Evolutionary conservation across 1,140 invertebrate species (phyloP).

Genomic region (Anoplophora glabripennis): DNA sequence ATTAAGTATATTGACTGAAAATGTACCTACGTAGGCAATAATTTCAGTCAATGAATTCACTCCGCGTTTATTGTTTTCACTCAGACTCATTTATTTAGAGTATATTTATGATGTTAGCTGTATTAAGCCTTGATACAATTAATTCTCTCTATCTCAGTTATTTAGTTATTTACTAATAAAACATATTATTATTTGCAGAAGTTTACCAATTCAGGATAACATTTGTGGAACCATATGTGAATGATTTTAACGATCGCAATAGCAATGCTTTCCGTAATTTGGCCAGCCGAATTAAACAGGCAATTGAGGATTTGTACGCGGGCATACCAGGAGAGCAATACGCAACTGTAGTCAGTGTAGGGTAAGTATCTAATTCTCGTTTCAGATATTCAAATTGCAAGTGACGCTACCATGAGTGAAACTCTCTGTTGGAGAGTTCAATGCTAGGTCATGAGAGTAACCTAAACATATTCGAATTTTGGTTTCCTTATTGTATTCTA

Average conservation of each 20-base stretch:
- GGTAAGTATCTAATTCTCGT: constrained; percentile 38
- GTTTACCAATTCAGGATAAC: constrained; percentile 51
- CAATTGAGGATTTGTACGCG: constrained; percentile 48
- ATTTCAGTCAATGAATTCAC: too few species aligned
- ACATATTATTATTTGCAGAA: constrained; percentile 23
- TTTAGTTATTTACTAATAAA: too few species aligned
- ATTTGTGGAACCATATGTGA: constrained; percentile 46
- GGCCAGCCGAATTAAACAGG: constrained; percentile 41
- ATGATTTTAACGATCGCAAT: constrained; percentile 44
- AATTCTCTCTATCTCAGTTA: too few species aligned
- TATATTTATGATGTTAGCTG: too few species aligned
- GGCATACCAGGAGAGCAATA: constrained; percentile 47
- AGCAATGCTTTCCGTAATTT: constrained; percentile 47
- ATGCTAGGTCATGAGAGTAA: neutral
- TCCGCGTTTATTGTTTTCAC: too few species aligned
- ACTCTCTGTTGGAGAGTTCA: neutral
- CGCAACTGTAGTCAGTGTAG: constrained; percentile 47
- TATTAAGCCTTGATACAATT: too few species aligned
- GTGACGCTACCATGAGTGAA: too few species aligned
- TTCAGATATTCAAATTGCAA: neutral
- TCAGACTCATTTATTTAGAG: too few species aligned
- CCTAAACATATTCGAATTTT: too few species aligned
- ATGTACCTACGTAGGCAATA: too few species aligned
- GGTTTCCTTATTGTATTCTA: too few species aligned
- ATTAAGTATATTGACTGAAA: too few species aligned